phyloP scores from a whole-genome alignment of 1,140 invertebrate genomes.

The Drosophila nigromelanica region DNA sequence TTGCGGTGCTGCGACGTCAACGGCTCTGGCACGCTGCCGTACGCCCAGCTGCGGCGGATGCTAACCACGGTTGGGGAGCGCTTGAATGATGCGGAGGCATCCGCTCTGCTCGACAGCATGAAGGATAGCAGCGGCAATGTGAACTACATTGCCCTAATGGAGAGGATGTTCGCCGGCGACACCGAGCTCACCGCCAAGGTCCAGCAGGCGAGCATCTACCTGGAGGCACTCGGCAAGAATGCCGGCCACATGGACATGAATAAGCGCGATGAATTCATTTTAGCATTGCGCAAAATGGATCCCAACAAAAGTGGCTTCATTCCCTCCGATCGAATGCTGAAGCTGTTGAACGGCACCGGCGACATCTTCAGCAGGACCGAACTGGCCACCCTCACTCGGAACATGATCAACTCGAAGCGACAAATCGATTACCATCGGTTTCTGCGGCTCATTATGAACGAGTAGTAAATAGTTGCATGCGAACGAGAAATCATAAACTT shows the following conservation, averaged over 20 bases:
- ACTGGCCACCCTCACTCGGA: conserved; percentile 31
- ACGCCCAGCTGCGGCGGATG: conserved; percentile 94
- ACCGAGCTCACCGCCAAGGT: neutral
- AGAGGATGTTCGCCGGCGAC: conserved; percentile 28
- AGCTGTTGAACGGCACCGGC: conserved; percentile 35
- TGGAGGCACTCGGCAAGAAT: conserved; percentile 53
- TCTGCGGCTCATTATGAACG: conserved; percentile 56
- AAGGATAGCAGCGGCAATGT: conserved; percentile 32
- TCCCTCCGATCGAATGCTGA: conserved; percentile 9
- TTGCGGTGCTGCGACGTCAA: conserved; percentile 94
- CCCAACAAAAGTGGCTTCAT: conserved; percentile 26
- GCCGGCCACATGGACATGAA: conserved; percentile 46
- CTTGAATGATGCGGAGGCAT: conserved; percentile 92
- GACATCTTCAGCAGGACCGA: conserved; percentile 36
- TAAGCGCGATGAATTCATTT: conserved; percentile 46
- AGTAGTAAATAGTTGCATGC: conserved; percentile 1
- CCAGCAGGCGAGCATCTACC: conserved; percentile 33
- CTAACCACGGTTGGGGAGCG: conserved; percentile 98
- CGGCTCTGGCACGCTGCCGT: conserved; percentile 95
- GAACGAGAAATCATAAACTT: too few relatives aligned
- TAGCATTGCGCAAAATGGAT: conserved; percentile 17
- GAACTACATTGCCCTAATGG: conserved; percentile 38
- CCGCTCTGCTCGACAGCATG: conserved; percentile 15
- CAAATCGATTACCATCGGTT: conserved; percentile 48
- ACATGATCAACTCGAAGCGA: conserved; percentile 29